Evolutionary conservation across 2,888 invertebrate species (phyloP), one percentile per base, ranked within the genome.

Genomic region (Leptopilina syphax): DNA sequence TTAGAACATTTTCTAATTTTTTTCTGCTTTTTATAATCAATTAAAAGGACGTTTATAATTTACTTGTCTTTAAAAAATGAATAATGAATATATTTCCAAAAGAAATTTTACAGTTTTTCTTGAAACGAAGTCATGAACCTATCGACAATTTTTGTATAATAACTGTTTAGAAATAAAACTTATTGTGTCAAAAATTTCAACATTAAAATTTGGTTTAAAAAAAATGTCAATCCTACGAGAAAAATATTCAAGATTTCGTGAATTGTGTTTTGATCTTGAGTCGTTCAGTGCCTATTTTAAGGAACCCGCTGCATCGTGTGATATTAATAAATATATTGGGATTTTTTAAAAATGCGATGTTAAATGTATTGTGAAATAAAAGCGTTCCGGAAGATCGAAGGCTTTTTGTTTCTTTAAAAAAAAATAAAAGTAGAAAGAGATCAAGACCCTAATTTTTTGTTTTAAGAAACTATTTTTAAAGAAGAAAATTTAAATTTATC

Each of bases 211-310:
- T 57, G 73, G 57, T 57, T 73, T 73, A 9, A 10, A 50, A 10
- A 73, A 9, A 73, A 57, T 27, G 57, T 27, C 57, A n/a, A 41
- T 34, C 41, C 73, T 18, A 10, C 50, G 12, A 50, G 50, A 50
- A 10, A 50, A 10, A 50, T 10, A 73, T 73, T 34, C n/a, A 73
- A 73, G 57, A 73, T 73, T 73, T 70, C 27, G 54, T 54, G 70
- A 70, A 54, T 73, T 57, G 34, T 73, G 57, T 57, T 73, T 73
- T 57, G 73, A 57, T 73, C 73, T 73, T 73, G 73, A 73, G 73
- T 73, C 73, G 57, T 73, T 54, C 57, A 73, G 73, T 73, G 73
- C 57, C 73, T 73, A 73, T 73, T 73, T 57, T 57, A 34, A 27
- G 73, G 34, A 73, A 34, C 57, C 73, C n/a, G 73, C 57, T 73